Evolutionary conservation across 2,797 vertebrate genomes (phyloP).

Genomic region (Triplophysa yarkandensis): DNA sequence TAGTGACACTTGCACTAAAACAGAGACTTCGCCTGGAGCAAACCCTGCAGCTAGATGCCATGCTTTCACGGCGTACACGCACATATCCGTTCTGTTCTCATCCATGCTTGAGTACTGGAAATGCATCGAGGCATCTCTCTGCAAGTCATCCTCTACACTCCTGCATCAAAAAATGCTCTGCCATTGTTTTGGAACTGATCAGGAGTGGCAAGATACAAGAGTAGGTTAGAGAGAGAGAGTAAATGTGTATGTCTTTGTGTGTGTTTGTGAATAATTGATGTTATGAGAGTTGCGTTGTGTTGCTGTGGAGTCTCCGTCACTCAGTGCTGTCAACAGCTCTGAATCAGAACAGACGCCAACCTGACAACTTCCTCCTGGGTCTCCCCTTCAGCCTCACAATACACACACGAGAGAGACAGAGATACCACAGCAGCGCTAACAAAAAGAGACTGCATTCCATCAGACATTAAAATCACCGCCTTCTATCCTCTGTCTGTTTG

Average conservation of each 20-base stretch:
- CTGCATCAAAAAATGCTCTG: conserved; percentile 14
- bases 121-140: conserved; percentile 24
- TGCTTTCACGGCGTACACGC: not conserved
- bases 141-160: conserved; percentile 30
- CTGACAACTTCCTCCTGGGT: conserved; percentile 58
- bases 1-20: conserved; percentile 47
- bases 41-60: conserved; percentile 43
- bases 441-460: conserved; percentile 29
- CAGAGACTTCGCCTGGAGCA: conserved; percentile 50
- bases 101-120: conserved; percentile 7
- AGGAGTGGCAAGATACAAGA: conserved; percentile 37
- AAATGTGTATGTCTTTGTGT: conserved; percentile 3
- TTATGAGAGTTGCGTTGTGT: conserved; percentile 58
- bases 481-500: conserved; percentile 35
- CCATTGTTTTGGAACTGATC: conserved; percentile 41
- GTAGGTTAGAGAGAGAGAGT: conserved; percentile 27
- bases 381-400: conserved; percentile 39
- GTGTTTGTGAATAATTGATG: conserved; percentile 60
- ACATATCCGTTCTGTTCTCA: conserved; percentile 18
- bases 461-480: conserved; percentile 15
- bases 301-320: conserved; percentile 51
- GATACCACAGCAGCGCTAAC: conserved; percentile 3
- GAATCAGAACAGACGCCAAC: conserved; percentile 54
- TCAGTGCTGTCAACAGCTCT: conserved; percentile 54
- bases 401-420: conserved; percentile 33